These are phyloP conservation scores for Epinephelus lanceolatus DNA, from an alignment of 2,113 vertebrate genomes.

Conservation along the genomic window DNA sequence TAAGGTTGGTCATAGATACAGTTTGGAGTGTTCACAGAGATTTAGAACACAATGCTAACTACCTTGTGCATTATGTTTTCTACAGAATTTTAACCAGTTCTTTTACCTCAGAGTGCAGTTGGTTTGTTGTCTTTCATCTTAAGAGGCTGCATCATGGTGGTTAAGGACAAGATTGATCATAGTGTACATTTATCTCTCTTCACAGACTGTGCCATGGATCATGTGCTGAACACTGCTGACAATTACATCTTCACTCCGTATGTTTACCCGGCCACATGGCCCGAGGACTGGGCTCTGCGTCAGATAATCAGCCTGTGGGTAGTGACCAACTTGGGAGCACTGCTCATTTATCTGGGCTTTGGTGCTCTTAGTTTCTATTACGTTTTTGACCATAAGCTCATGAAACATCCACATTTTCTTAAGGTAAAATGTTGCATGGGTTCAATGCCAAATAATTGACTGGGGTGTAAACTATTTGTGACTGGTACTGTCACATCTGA, in stretches of 20 bases:
- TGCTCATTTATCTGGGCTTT: slow-evolving; percentile 89
- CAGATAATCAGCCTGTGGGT: slow-evolving; percentile 91
- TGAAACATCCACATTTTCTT: slow-evolving; percentile 93
- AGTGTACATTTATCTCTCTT: not conserved
- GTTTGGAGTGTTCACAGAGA: not conserved
- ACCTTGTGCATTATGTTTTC: not conserved
- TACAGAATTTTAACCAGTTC: not conserved
- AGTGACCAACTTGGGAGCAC: slow-evolving; percentile 90
- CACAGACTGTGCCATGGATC: slow-evolving; percentile 88
- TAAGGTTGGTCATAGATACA: not conserved
- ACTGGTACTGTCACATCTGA: not conserved
- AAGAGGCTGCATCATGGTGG: not conserved
- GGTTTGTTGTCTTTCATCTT: not conserved
- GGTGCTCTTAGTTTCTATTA: slow-evolving; percentile 90
- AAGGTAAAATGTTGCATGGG: slow-evolving; percentile 82
- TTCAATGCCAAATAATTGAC: not conserved
- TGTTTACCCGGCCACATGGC: slow-evolving; percentile 89
- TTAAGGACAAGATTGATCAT: not conserved
- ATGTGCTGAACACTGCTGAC: slow-evolving; percentile 88
- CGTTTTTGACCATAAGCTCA: slow-evolving; percentile 91
- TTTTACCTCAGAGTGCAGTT: not conserved
- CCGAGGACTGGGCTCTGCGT: slow-evolving; percentile 85
- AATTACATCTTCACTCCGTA: slow-evolving; percentile 89
- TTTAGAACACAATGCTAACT: too few relatives aligned
- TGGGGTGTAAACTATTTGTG: not conserved